phyloP scores from a whole-genome alignment of 2,113 vertebrate genomes.

The Megaptera novaeangliae region DNA sequence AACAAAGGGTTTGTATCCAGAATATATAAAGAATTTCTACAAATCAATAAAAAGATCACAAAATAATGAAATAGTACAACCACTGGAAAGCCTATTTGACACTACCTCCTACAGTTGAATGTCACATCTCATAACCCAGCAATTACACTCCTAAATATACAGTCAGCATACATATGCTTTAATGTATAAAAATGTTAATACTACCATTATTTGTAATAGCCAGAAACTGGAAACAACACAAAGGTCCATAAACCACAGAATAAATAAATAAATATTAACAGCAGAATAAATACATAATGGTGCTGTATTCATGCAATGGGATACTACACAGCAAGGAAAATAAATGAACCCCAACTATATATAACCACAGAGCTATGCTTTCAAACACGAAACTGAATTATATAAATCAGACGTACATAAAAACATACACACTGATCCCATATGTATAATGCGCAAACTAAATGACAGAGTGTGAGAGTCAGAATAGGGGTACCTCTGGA shows the following conservation, averaged over 20 bases:
- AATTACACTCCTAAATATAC: neutral
- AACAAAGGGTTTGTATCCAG: neutral
- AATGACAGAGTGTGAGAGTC: neutral
- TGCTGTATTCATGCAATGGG: neutral
- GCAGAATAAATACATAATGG: neutral
- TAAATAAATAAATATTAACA: neutral
- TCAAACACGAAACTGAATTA: neutral
- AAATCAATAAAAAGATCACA: neutral
- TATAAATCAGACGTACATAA: neutral
- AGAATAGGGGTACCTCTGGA: too few species aligned
- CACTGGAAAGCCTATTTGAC: neutral
- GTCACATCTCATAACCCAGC: neutral
- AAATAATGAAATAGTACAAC: neutral
- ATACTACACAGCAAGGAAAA: neutral
- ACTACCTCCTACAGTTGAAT: neutral
- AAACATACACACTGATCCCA: neutral
- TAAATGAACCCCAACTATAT: neutral
- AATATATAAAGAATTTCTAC: neutral
- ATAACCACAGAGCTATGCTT: neutral
- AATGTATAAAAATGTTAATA: neutral
- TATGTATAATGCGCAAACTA: neutral
- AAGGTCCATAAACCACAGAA: neutral
- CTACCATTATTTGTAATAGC: neutral
- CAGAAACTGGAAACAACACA: neutral
- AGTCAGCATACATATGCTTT: neutral